phyloP scores from a whole-genome alignment of 2,113 vertebrate species.

The Petrocephalus zakoni region DNA sequence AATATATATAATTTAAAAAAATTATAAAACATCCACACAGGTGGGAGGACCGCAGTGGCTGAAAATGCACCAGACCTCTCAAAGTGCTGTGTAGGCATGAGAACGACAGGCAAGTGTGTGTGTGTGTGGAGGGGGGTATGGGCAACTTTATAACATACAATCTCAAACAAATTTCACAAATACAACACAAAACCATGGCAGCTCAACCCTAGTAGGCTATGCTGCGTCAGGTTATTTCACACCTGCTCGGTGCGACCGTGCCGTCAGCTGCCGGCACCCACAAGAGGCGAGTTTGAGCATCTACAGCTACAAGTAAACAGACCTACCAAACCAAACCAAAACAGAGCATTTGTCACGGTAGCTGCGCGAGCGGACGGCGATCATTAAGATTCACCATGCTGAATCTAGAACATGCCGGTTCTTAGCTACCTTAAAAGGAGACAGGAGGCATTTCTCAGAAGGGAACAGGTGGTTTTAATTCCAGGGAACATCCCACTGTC shows the following conservation, averaged over 20 bases:
- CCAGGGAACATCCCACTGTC: background rate
- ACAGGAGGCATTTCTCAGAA: background rate
- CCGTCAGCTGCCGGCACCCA: background rate
- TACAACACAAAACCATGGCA: background rate
- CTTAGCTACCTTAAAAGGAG: background rate
- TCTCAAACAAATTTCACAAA: background rate
- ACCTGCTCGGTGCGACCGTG: background rate
- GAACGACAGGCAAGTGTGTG: background rate
- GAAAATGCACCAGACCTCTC: background rate
- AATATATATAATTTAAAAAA: background rate
- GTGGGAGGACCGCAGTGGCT: background rate
- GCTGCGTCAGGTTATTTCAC: slow-evolving; percentile 3
- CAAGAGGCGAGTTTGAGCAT: background rate
- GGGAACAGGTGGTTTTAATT: slow-evolving; percentile 11
- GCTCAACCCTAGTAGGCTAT: background rate
- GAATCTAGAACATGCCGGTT: background rate
- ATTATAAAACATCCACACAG: background rate
- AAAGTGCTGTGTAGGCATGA: background rate
- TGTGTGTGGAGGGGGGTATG: background rate
- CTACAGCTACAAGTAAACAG: background rate
- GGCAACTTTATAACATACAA: background rate
- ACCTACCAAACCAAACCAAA: slow-evolving; percentile 7
- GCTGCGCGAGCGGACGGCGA: background rate
- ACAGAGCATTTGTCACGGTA: background rate
- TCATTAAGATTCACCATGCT: background rate